A percentile compares a stretch with the other conserved stretches of the same genome.
Evolutionary conservation across 1,140 invertebrate species (phyloP).

Genomic region (Saccostrea cuccullata): DNA sequence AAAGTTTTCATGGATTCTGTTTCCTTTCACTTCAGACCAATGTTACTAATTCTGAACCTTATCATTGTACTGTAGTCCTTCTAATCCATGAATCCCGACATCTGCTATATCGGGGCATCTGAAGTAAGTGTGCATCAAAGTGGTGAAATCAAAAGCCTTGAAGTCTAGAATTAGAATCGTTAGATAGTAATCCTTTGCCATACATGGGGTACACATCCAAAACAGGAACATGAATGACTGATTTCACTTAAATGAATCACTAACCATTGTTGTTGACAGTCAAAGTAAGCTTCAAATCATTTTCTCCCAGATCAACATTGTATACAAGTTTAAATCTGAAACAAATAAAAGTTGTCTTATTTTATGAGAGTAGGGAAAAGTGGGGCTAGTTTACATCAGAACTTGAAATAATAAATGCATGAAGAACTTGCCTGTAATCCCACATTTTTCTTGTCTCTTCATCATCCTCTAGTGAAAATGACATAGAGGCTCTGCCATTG

Average conservation of each 20-base stretch:
- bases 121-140: constrained; percentile 96
- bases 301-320: constrained; percentile 91
- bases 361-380: background rate
- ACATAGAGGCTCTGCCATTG: constrained; percentile 93
- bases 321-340: constrained; percentile 82
- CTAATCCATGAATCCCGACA: constrained; percentile 93
- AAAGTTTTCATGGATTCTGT: no score
- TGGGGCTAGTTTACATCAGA: background rate
- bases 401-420: background rate
- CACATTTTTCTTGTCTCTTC: constrained; percentile 95
- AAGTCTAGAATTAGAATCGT: constrained; percentile 81
- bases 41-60: constrained; percentile 83
- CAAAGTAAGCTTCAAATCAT: constrained; percentile 76
- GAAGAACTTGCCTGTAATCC: constrained; percentile 87
- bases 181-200: background rate
- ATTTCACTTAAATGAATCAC: background rate
- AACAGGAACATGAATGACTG: no score
- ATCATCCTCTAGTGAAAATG: constrained; percentile 94
- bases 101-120: constrained; percentile 95
- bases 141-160: constrained; percentile 92
- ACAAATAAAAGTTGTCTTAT: background rate
- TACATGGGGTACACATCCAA: no score
- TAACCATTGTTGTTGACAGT: constrained; percentile 72
- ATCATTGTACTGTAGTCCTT: constrained; percentile 94
- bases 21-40: no score